Base-by-base conservation (phyloP, 2,888 invertebrate species). In the Dexiosoma caninum region DNA sequence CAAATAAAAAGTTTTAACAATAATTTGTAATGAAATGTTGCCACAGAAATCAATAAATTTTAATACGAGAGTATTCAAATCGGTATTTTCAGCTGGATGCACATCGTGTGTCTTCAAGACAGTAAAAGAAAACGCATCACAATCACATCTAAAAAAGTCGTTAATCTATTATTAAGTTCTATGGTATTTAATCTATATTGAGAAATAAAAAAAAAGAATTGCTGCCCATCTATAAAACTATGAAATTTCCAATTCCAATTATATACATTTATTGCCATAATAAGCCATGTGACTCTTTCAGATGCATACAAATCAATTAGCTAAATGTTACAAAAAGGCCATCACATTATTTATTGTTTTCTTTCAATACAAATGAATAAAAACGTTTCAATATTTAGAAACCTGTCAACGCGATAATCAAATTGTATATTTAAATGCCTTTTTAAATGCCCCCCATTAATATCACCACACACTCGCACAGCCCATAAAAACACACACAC, bases 401-500 rank as follows among this genome's bases (percentile, higher is more conserved):
- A 64, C 35, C 77, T 78, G 77, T 78, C 77, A 78, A 71, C 77
- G 19, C 35, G 70, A 78, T 78, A 57, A 78, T 71, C 64, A 59
- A 66, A 71, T 51, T 40, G 23, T 32, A 23, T 55, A 70, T 70
- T 70, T 70, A 70, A 77, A 78, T 71, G 70, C 77, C 77, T 78
- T 77, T 69, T 70, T 71, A 78, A 78, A 78, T 71, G 70, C 40
- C 70, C 70, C 44, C 69, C 69, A 76, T 76, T 37, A 14, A 40
- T 40, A 21, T 27, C 51, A 60, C 40, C 30, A 67, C 23, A 57
- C 59, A 51, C n/a, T n/a, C 35, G 59, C 21, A 8, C n/a, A n/a
- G n/a, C 16, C 40, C 30, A 23, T 27, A 40, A n/a, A n/a, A 32
- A 53, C 30, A 49, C 27, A 12, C 23, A 49, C 16, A n/a, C 40